These are phyloP conservation scores for Melanogrammus aeglefinus DNA, from an alignment of 2,797 vertebrate species.

Conservation along the genomic window DNA sequence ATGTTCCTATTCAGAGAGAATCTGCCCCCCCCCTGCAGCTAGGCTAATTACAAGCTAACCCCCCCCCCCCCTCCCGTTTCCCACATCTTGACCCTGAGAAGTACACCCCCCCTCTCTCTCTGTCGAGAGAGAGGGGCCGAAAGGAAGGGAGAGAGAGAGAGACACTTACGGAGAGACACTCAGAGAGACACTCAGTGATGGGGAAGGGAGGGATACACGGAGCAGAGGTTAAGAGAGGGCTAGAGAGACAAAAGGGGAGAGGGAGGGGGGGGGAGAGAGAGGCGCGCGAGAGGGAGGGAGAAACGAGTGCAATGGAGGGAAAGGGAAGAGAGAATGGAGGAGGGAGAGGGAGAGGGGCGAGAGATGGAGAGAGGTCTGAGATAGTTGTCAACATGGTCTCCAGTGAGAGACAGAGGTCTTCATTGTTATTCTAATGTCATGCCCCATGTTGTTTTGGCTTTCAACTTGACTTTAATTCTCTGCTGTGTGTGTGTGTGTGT, in stretches of 20 bases:
- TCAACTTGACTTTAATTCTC: constrained; percentile 24
- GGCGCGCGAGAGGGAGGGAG: background rate
- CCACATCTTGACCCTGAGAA: too few species aligned
- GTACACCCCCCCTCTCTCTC: too few species aligned
- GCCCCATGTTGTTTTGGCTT: constrained; percentile 47
- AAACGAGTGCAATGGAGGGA: background rate
- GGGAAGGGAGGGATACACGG: too few species aligned
- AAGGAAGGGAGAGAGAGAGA: background rate
- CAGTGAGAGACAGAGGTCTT: constrained; percentile 48
- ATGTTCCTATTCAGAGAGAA: too few species aligned
- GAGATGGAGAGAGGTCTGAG: constrained; percentile 9
- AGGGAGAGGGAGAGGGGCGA: background rate
- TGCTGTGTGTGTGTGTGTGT: constrained; percentile 40
- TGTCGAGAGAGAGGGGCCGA: background rate
- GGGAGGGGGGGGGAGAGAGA: too few species aligned
- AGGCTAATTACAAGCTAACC: too few species aligned
- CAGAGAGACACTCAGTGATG: background rate
- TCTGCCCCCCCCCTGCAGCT: too few species aligned
- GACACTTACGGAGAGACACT: background rate
- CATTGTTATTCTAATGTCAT: constrained; percentile 49
- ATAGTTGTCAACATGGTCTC: constrained; percentile 38
- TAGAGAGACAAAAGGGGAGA: background rate
- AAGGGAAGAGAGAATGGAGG: background rate
- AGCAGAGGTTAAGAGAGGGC: background rate
- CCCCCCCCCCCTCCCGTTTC: too few species aligned